phyloP scores from a whole-genome alignment of 2,888 invertebrate species.

The Stomorhina lunata region DNA sequence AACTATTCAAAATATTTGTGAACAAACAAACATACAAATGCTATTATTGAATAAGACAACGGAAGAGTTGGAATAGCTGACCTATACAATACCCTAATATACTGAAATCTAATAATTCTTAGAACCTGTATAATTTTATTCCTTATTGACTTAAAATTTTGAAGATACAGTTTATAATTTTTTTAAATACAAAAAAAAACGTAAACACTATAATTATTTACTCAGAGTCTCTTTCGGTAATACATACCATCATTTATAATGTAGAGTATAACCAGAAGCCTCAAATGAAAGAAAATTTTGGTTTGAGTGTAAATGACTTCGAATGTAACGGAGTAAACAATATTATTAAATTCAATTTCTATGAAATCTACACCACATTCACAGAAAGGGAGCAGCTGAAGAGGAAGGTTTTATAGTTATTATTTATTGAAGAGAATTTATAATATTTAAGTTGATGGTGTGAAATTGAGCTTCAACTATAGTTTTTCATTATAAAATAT shows the following conservation, averaged over 20 bases:
- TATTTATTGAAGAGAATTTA: slow-evolving; percentile 50
- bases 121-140: too few relatives aligned
- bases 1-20: neutral
- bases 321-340: neutral
- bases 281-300: slow-evolving; percentile 5
- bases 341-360: slow-evolving; percentile 43
- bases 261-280: slow-evolving; percentile 27
- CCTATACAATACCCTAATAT: too few relatives aligned
- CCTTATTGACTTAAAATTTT: too few relatives aligned
- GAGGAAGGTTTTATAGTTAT: neutral
- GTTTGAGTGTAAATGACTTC: neutral
- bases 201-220: too few relatives aligned
- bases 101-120: too few relatives aligned
- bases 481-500: slow-evolving; percentile 43
- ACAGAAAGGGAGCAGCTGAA: neutral
- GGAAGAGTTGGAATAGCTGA: too few relatives aligned
- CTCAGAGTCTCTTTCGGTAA: too few relatives aligned
- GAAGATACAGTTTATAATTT: too few relatives aligned
- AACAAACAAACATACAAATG: neutral
- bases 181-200: too few relatives aligned
- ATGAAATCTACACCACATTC: neutral
- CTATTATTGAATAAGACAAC: too few relatives aligned
- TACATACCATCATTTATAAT: too few relatives aligned
- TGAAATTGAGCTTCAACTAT: slow-evolving; percentile 51
- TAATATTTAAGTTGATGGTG: slow-evolving; percentile 48